phyloP scores from a whole-genome alignment of 2,797 vertebrate species.

The Aldrovandia affinis region DNA sequence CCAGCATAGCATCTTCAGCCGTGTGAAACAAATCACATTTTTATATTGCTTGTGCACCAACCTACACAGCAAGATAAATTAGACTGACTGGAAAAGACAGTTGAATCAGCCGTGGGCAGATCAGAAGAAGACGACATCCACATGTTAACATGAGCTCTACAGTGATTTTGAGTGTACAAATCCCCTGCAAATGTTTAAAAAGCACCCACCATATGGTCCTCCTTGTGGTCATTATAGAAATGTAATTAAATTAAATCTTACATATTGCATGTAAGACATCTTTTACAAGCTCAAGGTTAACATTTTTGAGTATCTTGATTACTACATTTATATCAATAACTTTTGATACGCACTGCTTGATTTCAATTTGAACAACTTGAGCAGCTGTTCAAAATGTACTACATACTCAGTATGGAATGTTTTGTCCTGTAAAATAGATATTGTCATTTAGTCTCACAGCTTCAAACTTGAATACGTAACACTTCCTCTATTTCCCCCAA shows the following conservation, averaged over 20 bases:
- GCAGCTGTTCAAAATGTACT: background rate
- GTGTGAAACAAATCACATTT: background rate
- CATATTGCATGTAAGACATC: slow-evolving; percentile 56
- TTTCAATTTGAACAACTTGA: too few species aligned
- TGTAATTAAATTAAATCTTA: slow-evolving; percentile 69
- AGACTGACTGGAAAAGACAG: background rate
- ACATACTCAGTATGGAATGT: background rate
- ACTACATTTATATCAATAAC: too few species aligned
- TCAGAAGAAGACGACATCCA: too few species aligned
- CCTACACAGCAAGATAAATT: background rate
- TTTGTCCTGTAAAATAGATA: background rate
- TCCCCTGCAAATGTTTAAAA: too few species aligned
- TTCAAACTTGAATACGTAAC: too few species aligned
- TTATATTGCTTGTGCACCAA: background rate
- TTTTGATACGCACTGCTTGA: too few species aligned
- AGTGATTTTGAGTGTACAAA: too few species aligned
- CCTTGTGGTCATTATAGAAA: slow-evolving; percentile 62
- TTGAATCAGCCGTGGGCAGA: too few species aligned
- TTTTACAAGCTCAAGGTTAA: background rate
- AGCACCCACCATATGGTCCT: slow-evolving; percentile 65
- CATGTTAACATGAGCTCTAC: too few species aligned
- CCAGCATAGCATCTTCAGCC: too few species aligned
- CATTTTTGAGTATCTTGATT: too few species aligned
- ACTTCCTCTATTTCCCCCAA: background rate
- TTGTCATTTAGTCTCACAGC: too few species aligned